These are phyloP conservation scores for Diarsia brunnea DNA, from an alignment of 2,888 invertebrate genomes.

Conservation along the genomic window DNA sequence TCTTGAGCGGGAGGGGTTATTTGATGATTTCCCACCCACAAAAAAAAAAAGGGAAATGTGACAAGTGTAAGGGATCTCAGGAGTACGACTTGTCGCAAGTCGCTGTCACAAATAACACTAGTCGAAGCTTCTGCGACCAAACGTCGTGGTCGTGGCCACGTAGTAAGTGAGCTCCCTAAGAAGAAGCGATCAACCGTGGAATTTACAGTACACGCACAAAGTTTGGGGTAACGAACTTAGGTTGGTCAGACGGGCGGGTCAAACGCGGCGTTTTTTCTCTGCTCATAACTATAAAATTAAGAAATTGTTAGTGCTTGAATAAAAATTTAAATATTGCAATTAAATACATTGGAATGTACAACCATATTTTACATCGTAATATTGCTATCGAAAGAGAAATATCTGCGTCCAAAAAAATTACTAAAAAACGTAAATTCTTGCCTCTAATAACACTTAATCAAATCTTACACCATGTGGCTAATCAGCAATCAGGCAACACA, in stretches of 20 bases:
- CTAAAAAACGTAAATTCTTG: slow-evolving; percentile 21
- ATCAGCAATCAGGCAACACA: slow-evolving; percentile 50
- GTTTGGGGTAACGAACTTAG: slow-evolving; percentile 58
- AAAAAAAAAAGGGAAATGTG: background rate
- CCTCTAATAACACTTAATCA: slow-evolving; percentile 53
- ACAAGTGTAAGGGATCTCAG: slow-evolving; percentile 10
- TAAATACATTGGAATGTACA: background rate
- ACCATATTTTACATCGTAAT: background rate
- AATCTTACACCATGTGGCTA: slow-evolving; percentile 45
- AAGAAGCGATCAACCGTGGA: slow-evolving; percentile 46
- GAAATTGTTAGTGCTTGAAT: background rate
- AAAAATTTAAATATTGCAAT: background rate
- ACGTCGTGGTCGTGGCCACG: background rate
- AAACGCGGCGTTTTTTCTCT: slow-evolving; percentile 28
- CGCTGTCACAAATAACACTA: background rate
- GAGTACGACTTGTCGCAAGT: background rate
- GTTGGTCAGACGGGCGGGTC: slow-evolving; percentile 39
- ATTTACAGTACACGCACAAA: slow-evolving; percentile 50
- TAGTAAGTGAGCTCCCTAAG: background rate
- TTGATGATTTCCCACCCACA: too few relatives aligned
- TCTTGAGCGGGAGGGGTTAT: too few relatives aligned
- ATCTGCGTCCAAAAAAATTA: background rate
- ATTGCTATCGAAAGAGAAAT: slow-evolving; percentile 6
- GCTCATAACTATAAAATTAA: background rate
- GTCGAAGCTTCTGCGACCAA: background rate